phyloP scores from a whole-genome alignment of 1,140 invertebrate genomes.

The Eumeta japonica region DNA sequence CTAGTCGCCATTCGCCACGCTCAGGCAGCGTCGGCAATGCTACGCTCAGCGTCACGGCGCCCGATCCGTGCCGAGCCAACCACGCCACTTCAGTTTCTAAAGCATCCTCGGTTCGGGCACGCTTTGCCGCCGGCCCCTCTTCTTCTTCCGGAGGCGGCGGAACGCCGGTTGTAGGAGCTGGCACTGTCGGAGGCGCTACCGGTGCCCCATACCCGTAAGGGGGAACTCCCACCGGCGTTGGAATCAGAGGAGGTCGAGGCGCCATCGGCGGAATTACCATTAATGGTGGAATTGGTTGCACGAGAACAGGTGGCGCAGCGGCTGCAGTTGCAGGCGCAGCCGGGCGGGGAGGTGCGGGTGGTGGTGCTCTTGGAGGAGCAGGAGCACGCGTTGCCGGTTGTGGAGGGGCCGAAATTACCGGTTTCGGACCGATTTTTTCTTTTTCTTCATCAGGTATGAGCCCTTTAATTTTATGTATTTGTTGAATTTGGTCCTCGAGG shows the following conservation, averaged over 20 bases:
- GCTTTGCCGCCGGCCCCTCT: slow-evolving; percentile 87
- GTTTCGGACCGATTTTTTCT: slow-evolving; percentile 86
- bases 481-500: slow-evolving; percentile 94
- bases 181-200: slow-evolving; percentile 84
- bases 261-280: slow-evolving; percentile 48
- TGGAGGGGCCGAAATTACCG: slow-evolving; percentile 32
- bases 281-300: slow-evolving; percentile 19
- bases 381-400: slow-evolving; percentile 8
- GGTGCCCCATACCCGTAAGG: slow-evolving; percentile 64
- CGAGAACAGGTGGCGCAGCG: slow-evolving; percentile 23
- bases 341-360: slow-evolving; percentile 53
- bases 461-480: slow-evolving; percentile 95
- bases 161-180: slow-evolving; percentile 54
- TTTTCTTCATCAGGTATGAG: slow-evolving; percentile 91
- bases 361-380: slow-evolving; percentile 38
- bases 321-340: slow-evolving; percentile 41
- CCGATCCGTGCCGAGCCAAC: slow-evolving; percentile 61
- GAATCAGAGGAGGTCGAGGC: slow-evolving; percentile 47
- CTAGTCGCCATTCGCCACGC: slow-evolving; percentile 95
- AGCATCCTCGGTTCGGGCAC: slow-evolving; percentile 87
- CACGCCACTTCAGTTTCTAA: slow-evolving; percentile 87
- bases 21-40: slow-evolving; percentile 78
- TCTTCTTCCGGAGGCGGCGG: slow-evolving; percentile 59
- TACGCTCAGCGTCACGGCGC: slow-evolving; percentile 26
- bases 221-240: slow-evolving; percentile 25